Base-by-base conservation (phyloP, 2,888 invertebrate species). In the Plagodis pulveraria region DNA sequence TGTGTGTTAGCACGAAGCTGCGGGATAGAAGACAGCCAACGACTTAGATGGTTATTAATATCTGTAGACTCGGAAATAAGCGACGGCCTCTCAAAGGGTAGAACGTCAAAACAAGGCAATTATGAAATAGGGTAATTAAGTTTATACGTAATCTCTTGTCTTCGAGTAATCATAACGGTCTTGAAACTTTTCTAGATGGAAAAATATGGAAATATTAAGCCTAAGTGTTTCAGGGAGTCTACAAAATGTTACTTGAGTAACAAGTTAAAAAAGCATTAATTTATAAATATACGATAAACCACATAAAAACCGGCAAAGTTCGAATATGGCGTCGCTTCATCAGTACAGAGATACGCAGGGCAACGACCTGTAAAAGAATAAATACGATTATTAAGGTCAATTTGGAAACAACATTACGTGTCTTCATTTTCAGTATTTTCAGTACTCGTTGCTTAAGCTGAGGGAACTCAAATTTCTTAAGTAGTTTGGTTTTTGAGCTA, bases 81-180 rank as follows among this genome's bases (percentile, higher is more conserved):
- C 84, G 86, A 80, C 83, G 81, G 78, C 78, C 83, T 73, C 83
- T 89, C 90, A 89, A 90, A 91, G 90, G 85, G 89, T 89, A 86
- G 80, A n/a, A 88, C 89, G 85, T 89, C 90, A 91, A 90, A 91
- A 91, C 90, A 91, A 86, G 85, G 85, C 89, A 91, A 91, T 92
- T 90, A 91, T 81, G 81, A 84, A 84, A 88, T 84, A 83, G 83
- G 84, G 85, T 91, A 91, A 91, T 91, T 89, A 87, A 84, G 84
- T 90, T 86, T 86, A 80, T 78, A 83, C 81, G 80, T 87, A 84
- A 87, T 85, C 83, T 87, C 78, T 80, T 81, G 79, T 77, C 80
- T 84, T 80, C 77, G 67, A 66, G 70, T n/a, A n/a, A n/a, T n/a
- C n/a, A 72, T 78, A 79, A 69, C 71, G 50, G 47, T 59, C 54